phyloP scores from a whole-genome alignment of 2,113 vertebrate genomes.

The Mugil cephalus region DNA sequence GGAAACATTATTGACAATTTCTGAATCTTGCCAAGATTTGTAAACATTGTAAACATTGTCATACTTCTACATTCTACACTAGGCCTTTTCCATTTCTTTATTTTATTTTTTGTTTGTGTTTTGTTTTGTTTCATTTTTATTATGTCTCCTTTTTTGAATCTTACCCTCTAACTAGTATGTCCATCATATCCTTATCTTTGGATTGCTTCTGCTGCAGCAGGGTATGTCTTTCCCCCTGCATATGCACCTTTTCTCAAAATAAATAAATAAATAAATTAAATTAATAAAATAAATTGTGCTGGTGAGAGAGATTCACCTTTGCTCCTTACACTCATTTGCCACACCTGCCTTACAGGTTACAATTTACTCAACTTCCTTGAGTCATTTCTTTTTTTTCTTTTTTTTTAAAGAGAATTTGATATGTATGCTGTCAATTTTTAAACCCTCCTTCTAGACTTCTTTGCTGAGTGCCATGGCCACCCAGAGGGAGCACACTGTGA shows the following conservation, averaged over 20 bases:
- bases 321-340: not conserved
- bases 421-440: not conserved
- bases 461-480: not conserved
- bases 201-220: not conserved
- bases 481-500: not conserved
- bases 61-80: not conserved
- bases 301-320: not conserved
- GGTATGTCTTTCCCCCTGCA: not conserved
- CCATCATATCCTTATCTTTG: not conserved
- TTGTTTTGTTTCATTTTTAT: not conserved
- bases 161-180: conserved; percentile 1
- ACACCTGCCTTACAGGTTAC: not conserved
- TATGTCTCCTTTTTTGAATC: not conserved
- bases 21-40: conserved; percentile 21
- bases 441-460: not conserved
- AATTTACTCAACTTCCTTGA: not conserved
- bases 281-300: too few relatives aligned
- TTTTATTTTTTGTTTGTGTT: not conserved
- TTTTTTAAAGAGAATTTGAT: conserved; percentile 26
- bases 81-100: not conserved
- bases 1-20: conserved; percentile 34
- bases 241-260: not conserved
- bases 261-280: not conserved
- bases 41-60: not conserved
- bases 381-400: not conserved